Conservation (phyloP, 64 coral and sea anemone genomes). For the Montipora sp. region DNA sequence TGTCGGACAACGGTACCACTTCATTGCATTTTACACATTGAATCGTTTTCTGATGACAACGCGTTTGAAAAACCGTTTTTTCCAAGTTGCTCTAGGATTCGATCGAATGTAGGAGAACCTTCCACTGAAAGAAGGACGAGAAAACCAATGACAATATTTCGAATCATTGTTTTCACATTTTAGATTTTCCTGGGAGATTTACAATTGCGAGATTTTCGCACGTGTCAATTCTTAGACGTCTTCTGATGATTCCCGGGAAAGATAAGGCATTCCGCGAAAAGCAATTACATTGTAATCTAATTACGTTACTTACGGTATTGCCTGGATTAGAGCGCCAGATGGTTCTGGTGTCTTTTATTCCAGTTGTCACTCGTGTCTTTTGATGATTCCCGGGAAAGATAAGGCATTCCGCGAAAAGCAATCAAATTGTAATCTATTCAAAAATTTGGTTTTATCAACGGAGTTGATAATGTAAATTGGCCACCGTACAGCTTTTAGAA, state of each 20-base stretch:
- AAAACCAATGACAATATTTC: neutral
- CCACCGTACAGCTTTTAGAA: too few species aligned
- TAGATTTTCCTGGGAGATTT: slow-evolving; percentile 2
- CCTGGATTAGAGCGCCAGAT: neutral
- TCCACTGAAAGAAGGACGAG: neutral
- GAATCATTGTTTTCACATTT: neutral
- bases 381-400: neutral
- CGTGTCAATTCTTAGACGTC: neutral
- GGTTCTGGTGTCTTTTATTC: neutral
- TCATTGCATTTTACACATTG: neutral
- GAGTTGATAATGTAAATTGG: too few species aligned
- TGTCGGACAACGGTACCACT: neutral
- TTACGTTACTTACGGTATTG: neutral
- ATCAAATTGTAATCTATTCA: neutral
- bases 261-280: neutral
- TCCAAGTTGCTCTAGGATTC: neutral
- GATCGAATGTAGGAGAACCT: neutral
- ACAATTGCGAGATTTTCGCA: neutral
- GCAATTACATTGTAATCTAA: neutral
- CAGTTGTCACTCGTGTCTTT: neutral
- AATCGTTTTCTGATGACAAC: neutral
- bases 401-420: neutral
- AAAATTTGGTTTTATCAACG: too few species aligned
- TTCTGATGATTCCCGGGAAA: neutral
- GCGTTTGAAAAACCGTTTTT: neutral